Evolutionary conservation across 2,888 invertebrate genomes (phyloP).

Genomic region (Sphaeridia pumilis): DNA sequence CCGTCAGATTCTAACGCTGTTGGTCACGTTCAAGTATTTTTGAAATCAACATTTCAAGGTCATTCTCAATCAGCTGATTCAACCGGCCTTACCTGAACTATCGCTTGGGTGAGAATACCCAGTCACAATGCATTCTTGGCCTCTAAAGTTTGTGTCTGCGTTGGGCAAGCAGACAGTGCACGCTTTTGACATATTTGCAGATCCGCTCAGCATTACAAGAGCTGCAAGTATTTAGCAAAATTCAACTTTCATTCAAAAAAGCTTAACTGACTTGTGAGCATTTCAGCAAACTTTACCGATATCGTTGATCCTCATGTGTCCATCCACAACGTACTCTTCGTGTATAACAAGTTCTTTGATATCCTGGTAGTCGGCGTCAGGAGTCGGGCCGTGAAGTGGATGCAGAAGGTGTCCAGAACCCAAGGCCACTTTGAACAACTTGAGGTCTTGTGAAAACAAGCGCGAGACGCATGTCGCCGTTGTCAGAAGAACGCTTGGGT

Average conservation of each 20-base stretch:
- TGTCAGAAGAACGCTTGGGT: constrained; percentile 22
- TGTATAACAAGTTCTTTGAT: constrained; percentile 29
- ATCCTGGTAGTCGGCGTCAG: constrained; percentile 25
- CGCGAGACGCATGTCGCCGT: constrained; percentile 32
- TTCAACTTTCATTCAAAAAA: too few relatives aligned
- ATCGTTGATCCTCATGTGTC: constrained; percentile 27
- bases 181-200: constrained; percentile 14
- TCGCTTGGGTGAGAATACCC: constrained; percentile 30
- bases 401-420: constrained; percentile 16
- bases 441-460: constrained; percentile 28
- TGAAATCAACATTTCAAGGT: background rate
- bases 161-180: constrained; percentile 14
- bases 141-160: constrained; percentile 18
- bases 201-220: constrained; percentile 18
- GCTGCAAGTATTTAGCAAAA: too few relatives aligned
- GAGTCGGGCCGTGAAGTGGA: constrained; percentile 17
- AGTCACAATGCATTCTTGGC: constrained; percentile 29
- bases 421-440: constrained; percentile 25
- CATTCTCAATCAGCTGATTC: background rate
- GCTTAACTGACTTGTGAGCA: too few relatives aligned
- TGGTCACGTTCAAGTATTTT: too few relatives aligned
- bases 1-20: constrained; percentile 27
- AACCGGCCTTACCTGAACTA: constrained; percentile 15
- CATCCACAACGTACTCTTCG: constrained; percentile 27
- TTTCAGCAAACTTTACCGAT: constrained; percentile 24